Base-by-base conservation (phyloP, 2,113 vertebrate species). In the Eleginops maclovinus region DNA sequence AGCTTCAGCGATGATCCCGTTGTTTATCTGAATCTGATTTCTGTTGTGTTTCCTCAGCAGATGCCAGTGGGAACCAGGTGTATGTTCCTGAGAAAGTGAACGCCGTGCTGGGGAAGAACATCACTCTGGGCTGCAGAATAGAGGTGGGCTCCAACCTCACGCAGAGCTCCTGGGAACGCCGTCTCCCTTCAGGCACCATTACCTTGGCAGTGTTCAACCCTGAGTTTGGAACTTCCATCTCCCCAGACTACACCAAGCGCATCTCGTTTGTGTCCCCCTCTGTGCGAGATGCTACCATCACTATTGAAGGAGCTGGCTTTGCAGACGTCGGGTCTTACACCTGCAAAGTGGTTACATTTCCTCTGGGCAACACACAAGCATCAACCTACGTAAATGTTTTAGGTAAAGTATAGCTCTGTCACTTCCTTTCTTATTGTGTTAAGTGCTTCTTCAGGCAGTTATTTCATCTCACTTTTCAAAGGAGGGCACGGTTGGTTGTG, bases 321-420 rank as follows among this genome's bases (percentile, higher is more conserved):
- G 94, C 95, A 19, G 98, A 99, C 93, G 91, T 95, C 10, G 98
- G 98, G 76, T 93, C 94, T 66, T 99, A 99, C 86, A 94, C 95
- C 90, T 99, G 98, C 92, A 98, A 98, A 93, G 97, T 96, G 86
- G 96, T 94, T 70, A 99, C 97, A 11, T 99, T 99, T 88, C 97
- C 98, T 12, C 93, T 97, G 90, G 98, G 98, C 92, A 98, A 97
- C 90, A 94, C 94, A 0, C 95, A 98, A 74, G 95, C 97, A 0
- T 95, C 97, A 72, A 96, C 96, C 84, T 91, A 66, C 2, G 92
- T 99, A 77, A 95, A 96, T 74, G 94, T 99, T 49, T 91, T 98
- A 83, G 98, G 98, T 99, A 96, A 89, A 88, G 96, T 94, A 80
- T n/a, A 68, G 10, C 47, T 64, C 13, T 47, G 19, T 75, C 19